Conservation (phyloP, 2,888 invertebrate genomes). For the Nemurella pictetii region DNA sequence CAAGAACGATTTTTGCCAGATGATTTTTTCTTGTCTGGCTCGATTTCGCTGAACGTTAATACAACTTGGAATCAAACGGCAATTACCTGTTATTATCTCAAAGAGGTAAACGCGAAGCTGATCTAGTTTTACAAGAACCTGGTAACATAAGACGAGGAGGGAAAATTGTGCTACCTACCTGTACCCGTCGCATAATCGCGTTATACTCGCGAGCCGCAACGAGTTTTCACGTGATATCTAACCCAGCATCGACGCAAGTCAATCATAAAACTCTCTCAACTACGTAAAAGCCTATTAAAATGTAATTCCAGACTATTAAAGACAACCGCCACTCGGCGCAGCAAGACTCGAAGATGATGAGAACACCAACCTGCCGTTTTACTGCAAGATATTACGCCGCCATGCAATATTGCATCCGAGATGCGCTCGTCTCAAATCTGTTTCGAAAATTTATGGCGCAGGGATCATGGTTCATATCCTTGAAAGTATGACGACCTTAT, state of each 20-base stretch:
- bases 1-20: not conserved
- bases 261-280: conserved; percentile 1
- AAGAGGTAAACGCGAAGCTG: not conserved
- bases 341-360: not conserved
- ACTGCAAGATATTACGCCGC: not conserved
- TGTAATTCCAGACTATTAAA: not conserved
- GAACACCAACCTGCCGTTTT: not conserved
- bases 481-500: no score
- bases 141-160: not conserved
- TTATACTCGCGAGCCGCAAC: not conserved
- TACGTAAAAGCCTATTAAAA: not conserved
- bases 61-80: not conserved
- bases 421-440: not conserved
- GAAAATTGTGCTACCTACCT: not conserved
- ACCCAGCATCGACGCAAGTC: not conserved
- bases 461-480: no score
- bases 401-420: not conserved
- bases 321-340: not conserved
- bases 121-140: not conserved
- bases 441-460: not conserved
- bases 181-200: not conserved
- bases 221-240: not conserved
- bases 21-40: not conserved
- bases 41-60: not conserved
- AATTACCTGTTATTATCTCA: not conserved